These are phyloP conservation scores for Troilus luridus DNA, from an alignment of 2,888 invertebrate genomes.

Conservation along the genomic window DNA sequence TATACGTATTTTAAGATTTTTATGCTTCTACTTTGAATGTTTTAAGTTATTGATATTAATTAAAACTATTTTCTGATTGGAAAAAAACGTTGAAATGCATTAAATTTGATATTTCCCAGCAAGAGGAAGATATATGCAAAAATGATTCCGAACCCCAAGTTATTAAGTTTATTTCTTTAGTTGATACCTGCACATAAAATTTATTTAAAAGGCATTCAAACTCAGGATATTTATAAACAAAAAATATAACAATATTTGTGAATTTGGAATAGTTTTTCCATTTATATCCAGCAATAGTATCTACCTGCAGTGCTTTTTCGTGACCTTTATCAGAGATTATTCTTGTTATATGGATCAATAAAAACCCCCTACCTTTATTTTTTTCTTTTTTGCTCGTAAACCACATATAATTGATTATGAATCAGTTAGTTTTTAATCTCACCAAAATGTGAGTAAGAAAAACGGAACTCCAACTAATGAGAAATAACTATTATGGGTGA, in stretches of 20 bases:
- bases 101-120: neutral
- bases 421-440: neutral
- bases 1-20: no score
- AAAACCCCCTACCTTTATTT: no score
- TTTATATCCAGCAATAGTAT: neutral
- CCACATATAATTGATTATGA: neutral
- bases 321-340: neutral
- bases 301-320: neutral
- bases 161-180: neutral
- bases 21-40: no score
- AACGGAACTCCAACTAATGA: neutral
- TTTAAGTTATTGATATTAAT: neutral
- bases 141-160: no score
- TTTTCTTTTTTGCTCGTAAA: neutral
- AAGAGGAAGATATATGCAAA: no score
- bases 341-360: neutral
- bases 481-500: neutral
- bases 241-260: neutral
- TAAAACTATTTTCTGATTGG: neutral
- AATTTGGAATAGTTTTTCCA: neutral
- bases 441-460: neutral
- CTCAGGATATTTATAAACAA: no score
- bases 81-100: neutral
- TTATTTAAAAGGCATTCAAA: neutral
- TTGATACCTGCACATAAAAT: no score